Evolutionary conservation across 2,797 vertebrate species (phyloP).

Genomic region (Sebastes umbrosus): DNA sequence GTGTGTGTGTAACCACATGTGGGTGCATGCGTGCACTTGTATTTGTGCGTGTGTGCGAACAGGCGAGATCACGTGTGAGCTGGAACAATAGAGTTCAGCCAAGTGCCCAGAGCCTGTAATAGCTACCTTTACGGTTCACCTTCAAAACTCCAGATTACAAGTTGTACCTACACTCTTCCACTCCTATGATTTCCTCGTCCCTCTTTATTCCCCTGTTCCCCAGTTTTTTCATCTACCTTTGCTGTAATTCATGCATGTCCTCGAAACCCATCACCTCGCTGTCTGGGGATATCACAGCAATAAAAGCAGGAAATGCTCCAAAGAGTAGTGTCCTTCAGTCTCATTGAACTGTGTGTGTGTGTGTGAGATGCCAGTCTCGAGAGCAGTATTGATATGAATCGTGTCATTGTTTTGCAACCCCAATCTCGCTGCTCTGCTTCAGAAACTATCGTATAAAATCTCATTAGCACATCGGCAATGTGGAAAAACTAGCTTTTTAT

Average conservation of each 20-base stretch:
- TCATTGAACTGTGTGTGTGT: background rate
- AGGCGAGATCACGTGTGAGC: conserved; percentile 1
- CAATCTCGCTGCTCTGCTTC: background rate
- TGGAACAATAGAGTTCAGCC: conserved; percentile 49
- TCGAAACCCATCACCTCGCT: conserved; percentile 47
- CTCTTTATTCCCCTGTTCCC: conserved; percentile 27
- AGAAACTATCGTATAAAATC: conserved; percentile 11
- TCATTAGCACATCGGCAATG: conserved; percentile 22
- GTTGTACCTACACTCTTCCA: conserved; percentile 13
- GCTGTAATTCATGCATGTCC: conserved; percentile 55
- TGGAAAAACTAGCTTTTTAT: conserved; percentile 24
- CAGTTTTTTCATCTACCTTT: conserved; percentile 20
- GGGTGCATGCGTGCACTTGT: background rate
- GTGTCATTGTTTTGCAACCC: conserved; percentile 4
- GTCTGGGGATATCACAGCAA: conserved; percentile 41
- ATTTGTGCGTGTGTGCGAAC: background rate
- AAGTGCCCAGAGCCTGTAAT: conserved; percentile 52
- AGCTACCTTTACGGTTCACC: conserved; percentile 69
- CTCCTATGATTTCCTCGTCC: conserved; percentile 26
- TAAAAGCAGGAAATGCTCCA: conserved; percentile 20
- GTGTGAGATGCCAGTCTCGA: conserved; percentile 1
- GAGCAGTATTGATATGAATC: conserved; percentile 18
- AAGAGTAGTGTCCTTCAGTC: conserved; percentile 21
- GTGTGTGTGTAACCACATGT: background rate
- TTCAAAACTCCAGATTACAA: conserved; percentile 67